phyloP scores from a whole-genome alignment of 2,888 invertebrate genomes.

The Dynastes maya region DNA sequence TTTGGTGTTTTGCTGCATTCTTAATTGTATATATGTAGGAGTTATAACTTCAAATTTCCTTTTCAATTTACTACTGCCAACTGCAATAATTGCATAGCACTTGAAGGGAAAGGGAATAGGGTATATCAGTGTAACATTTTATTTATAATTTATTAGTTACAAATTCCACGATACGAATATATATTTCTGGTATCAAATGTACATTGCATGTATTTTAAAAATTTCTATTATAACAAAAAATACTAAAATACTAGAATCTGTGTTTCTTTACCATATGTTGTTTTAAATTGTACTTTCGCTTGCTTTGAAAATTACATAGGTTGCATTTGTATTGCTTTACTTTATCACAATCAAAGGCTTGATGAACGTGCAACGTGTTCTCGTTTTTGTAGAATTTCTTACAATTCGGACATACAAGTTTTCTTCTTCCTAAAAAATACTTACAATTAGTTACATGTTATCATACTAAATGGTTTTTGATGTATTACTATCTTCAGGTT shows the following conservation, averaged over 20 bases:
- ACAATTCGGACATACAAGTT: conserved; percentile 44
- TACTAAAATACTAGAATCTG: background rate
- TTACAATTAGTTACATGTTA: background rate
- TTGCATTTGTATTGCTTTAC: conserved; percentile 35
- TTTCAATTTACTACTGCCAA: too few relatives aligned
- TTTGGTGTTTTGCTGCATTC: too few relatives aligned
- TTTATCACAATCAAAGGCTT: conserved; percentile 50
- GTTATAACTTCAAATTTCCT: too few relatives aligned
- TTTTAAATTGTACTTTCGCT: conserved; percentile 55
- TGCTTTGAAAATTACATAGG: conserved; percentile 48
- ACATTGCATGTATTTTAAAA: background rate
- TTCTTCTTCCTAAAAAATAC: conserved; percentile 13
- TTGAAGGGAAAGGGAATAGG: too few relatives aligned
- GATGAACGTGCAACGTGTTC: conserved; percentile 46
- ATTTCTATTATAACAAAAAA: too few relatives aligned
- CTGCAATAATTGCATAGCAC: too few relatives aligned
- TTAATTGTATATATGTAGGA: too few relatives aligned
- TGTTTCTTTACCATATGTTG: conserved; percentile 47
- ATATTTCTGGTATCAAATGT: background rate
- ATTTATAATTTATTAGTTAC: too few relatives aligned
- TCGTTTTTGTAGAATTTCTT: conserved; percentile 49
- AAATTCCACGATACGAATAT: too few relatives aligned
- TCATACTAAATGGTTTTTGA: background rate
- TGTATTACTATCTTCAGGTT: background rate
- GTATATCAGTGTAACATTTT: too few relatives aligned